Evolutionary conservation across 2,888 invertebrate genomes (phyloP), one percentile per base, ranked within the genome.

Genomic region (Drosophila parthenogenetica): DNA sequence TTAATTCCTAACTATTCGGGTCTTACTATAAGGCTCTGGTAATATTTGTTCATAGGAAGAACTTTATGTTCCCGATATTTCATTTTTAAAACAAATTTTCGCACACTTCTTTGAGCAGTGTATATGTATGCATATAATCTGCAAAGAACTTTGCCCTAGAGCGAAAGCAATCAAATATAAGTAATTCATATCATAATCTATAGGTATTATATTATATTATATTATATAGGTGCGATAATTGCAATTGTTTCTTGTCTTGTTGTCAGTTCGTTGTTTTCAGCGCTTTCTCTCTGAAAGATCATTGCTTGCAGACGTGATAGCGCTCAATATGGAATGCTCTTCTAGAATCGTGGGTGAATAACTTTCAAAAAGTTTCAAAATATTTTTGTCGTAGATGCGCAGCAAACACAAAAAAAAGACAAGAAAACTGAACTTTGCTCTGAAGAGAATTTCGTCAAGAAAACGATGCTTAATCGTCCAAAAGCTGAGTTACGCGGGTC

Each of bases 311-410:
- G 57, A 63, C 66, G 48, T 71, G 84, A 82, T 83, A 66, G 65
- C 54, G 22, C 5, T 22, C 4, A 37, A 4, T 32, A 46, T 45
- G n/a, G 37, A 42, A 57, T 59, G 53, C 58, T 63, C 51, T 58
- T 14, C 57, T 42, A n/a, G 19, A 60, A 54, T 73, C 60, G 81
- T 81, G 87, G 87, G 82, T 83, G 85, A 83, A 83, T 84, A 83
- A 84, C 87, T 68, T 74, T 61, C 45, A 17, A n/a, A 25, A 58
- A 48, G 48, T 43, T 48, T 59, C 58, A 49, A 73, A 69, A 75
- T 58, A 75, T 35, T 51, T 66, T 51, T 48, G 17, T 69, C 40
- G 69, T 60, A 57, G 69, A 50, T 57, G 45, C 43, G 19, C 22
- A 22, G 67, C 60, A 58, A 43, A 68, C 22, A 29, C 19, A 19